Percentiles rank a stretch among this genome's conserved stretches.
These are phyloP conservation scores for Caranx ignobilis DNA, from an alignment of 2,113 vertebrate species.

Conservation along the genomic window DNA sequence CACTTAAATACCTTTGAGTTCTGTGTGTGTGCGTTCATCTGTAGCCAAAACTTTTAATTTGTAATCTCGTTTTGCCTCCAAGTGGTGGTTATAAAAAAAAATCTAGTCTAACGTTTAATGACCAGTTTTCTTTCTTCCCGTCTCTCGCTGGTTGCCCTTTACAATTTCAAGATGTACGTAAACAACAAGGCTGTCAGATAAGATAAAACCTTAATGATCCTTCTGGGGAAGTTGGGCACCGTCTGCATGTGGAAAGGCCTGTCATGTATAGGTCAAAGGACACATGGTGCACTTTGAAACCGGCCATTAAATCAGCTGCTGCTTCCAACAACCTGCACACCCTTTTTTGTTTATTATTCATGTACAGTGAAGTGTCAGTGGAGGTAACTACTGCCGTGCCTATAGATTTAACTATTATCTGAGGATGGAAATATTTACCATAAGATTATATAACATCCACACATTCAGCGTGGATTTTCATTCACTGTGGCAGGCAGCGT, in stretches of 20 bases:
- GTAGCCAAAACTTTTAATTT: slow-evolving; percentile 62
- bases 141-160: slow-evolving; percentile 46
- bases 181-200: slow-evolving; percentile 49
- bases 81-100: slow-evolving; percentile 32
- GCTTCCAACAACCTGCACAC: slow-evolving; percentile 13
- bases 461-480: slow-evolving; percentile 3
- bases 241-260: slow-evolving; percentile 31
- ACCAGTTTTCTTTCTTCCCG: slow-evolving; percentile 46
- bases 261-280: slow-evolving; percentile 55
- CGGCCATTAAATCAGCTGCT: slow-evolving; percentile 35
- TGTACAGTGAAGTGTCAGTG: slow-evolving; percentile 13
- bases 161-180: slow-evolving; percentile 43
- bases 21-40: slow-evolving; percentile 26
- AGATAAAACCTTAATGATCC: slow-evolving; percentile 54
- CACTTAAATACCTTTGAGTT: slow-evolving; percentile 50
- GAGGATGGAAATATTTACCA: slow-evolving; percentile 27
- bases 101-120: slow-evolving; percentile 36
- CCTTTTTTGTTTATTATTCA: slow-evolving; percentile 3
- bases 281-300: slow-evolving; percentile 37
- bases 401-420: slow-evolving; percentile 14
- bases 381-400: slow-evolving; percentile 14
- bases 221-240: slow-evolving; percentile 38
- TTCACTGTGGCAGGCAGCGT: slow-evolving; percentile 28
- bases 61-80: slow-evolving; percentile 47
- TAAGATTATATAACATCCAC: slow-evolving; percentile 14